These are phyloP conservation scores for Drosophila prostipennis DNA, from an alignment of 2,888 invertebrate genomes.

Conservation along the genomic window DNA sequence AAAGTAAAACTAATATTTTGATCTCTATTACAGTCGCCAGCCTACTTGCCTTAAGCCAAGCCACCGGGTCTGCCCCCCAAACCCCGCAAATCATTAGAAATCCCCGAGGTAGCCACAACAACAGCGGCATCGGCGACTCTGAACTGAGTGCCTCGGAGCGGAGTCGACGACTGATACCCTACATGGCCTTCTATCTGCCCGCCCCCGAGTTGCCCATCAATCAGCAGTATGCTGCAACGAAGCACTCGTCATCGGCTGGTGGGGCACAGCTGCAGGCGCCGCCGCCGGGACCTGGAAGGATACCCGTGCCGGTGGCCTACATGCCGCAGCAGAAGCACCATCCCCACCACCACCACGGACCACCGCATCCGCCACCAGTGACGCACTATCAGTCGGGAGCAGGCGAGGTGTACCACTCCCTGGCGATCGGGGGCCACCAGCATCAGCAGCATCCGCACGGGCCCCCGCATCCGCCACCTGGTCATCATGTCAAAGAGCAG, in stretches of 20 bases:
- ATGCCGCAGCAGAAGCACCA: constrained; percentile 66
- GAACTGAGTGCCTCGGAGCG: constrained; percentile 85
- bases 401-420: constrained; percentile 78
- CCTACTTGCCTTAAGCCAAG: constrained; percentile 1
- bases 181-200: constrained; percentile 92
- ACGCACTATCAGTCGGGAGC: constrained; percentile 69
- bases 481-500: constrained; percentile 46
- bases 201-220: constrained; percentile 86
- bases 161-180: constrained; percentile 91
- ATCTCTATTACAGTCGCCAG: constrained; percentile 6
- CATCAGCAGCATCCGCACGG: constrained; percentile 51
- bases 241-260: constrained; percentile 61
- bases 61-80: constrained; percentile 2
- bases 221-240: constrained; percentile 81
- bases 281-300: constrained; percentile 57
- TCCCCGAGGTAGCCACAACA: constrained; percentile 32
- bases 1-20: neutral
- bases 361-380: constrained; percentile 24
- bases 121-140: constrained; percentile 52
- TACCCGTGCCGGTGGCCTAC: constrained; percentile 81
- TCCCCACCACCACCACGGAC: constrained; percentile 46
- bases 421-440: constrained; percentile 61
- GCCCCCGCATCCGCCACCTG: constrained; percentile 53
- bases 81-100: constrained; percentile 7
- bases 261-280: constrained; percentile 66